Conservation (phyloP, 2,888 invertebrate species). For the Agriotes lineatus region DNA sequence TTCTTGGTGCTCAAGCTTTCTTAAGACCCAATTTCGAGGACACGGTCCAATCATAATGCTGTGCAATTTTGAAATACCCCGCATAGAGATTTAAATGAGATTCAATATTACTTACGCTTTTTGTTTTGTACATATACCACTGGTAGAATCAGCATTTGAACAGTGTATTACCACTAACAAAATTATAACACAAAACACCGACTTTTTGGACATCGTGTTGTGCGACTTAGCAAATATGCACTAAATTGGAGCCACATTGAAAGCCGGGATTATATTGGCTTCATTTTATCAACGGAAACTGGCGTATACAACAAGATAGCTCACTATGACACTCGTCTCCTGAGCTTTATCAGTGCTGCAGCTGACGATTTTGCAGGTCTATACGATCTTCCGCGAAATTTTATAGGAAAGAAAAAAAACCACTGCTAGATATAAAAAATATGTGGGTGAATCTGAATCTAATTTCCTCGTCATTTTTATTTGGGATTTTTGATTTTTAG, state of each 20-base stretch:
- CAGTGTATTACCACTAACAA: too few relatives aligned
- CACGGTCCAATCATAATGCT: too few relatives aligned
- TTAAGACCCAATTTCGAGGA: too few relatives aligned
- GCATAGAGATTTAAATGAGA: too few relatives aligned
- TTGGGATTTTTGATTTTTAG: too few relatives aligned
- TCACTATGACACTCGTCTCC: neutral
- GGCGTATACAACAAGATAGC: slow-evolving; percentile 1
- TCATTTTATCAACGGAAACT: slow-evolving; percentile 28
- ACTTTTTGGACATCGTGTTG: neutral
- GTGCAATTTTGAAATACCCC: too few relatives aligned
- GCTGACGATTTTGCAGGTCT: slow-evolving; percentile 1
- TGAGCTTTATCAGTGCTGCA: neutral
- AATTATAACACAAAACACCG: neutral
- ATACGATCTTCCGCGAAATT: neutral
- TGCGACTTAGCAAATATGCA: neutral
- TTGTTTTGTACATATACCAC: too few relatives aligned
- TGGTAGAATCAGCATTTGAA: too few relatives aligned
- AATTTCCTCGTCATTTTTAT: too few relatives aligned
- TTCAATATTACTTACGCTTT: too few relatives aligned
- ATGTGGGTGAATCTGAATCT: too few relatives aligned
- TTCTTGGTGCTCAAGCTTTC: too few relatives aligned
- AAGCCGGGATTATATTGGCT: neutral
- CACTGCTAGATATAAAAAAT: neutral
- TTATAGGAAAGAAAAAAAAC: neutral
- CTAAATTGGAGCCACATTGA: neutral